Evolutionary conservation across 2,113 vertebrate genomes (phyloP).

Genomic region (Lasiurus borealis): DNA sequence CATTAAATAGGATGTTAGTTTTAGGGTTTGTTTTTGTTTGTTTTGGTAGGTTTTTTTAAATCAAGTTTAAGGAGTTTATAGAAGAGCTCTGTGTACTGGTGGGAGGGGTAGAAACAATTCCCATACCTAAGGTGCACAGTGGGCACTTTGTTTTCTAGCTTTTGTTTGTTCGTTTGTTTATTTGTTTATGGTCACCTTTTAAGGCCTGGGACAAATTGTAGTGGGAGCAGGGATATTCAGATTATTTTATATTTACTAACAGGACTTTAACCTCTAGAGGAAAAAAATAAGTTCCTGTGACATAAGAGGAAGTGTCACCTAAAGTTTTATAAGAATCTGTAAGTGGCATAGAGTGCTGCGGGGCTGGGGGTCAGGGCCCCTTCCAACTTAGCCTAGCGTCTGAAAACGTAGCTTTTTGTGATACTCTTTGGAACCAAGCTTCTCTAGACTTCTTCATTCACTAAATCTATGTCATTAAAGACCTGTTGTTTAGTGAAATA

Average conservation of each 20-base stretch:
- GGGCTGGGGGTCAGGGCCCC: neutral
- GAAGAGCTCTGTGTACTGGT: neutral
- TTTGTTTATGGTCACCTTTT: neutral
- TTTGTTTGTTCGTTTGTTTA: neutral
- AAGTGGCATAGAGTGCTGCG: neutral
- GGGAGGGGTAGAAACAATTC: neutral
- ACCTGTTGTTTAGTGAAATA: neutral
- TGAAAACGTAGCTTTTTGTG: neutral
- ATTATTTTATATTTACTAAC: neutral
- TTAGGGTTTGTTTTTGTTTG: neutral
- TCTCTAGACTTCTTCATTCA: neutral
- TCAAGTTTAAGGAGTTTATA: slow-evolving; percentile 7
- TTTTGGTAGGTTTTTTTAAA: neutral
- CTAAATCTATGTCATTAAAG: neutral
- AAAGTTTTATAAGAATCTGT: neutral
- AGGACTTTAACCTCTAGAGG: neutral
- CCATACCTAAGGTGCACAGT: neutral
- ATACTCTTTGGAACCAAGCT: neutral
- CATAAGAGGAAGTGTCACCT: neutral
- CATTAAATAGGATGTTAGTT: neutral
- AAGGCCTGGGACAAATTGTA: neutral
- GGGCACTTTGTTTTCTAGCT: neutral
- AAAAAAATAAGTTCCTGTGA: neutral
- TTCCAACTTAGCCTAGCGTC: neutral
- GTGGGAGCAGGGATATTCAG: neutral